A percentile compares a stretch with the other conserved stretches of the same genome.
phyloP scores from a whole-genome alignment of 1,140 invertebrate species.

The Panulirus ornatus region DNA sequence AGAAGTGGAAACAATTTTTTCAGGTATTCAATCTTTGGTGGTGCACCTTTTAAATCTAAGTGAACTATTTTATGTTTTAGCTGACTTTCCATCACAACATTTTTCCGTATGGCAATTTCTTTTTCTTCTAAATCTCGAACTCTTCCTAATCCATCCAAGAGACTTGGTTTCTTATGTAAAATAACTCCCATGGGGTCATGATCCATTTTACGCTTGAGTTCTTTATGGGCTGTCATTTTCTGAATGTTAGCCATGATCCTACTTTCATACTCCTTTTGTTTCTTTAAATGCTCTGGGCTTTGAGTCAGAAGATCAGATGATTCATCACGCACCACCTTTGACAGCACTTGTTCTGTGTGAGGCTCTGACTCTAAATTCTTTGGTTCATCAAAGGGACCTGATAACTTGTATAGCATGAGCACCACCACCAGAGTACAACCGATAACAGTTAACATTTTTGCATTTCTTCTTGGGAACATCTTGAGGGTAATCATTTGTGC shows the following conservation, averaged over 20 bases:
- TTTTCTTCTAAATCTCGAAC: constrained; percentile 44
- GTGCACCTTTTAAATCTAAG: constrained; percentile 80
- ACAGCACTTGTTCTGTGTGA: not conserved
- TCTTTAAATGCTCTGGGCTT: constrained; percentile 59
- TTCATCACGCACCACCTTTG: constrained; percentile 1
- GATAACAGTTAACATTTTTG: constrained; percentile 24
- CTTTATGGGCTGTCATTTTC: constrained; percentile 54
- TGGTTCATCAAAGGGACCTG: not conserved
- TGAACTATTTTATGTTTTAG: constrained; percentile 77
- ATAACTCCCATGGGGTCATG: constrained; percentile 65
- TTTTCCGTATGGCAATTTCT: constrained; percentile 23
- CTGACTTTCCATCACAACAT: constrained; percentile 42
- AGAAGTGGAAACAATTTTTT: constrained; percentile 79
- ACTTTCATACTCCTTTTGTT: constrained; percentile 66
- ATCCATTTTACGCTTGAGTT: constrained; percentile 52
- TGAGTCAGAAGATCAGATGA: constrained; percentile 42
- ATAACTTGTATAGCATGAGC: constrained; percentile 39
- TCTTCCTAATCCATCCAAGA: constrained; percentile 42
- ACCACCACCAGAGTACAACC: not conserved
- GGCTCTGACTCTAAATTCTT: constrained; percentile 15
- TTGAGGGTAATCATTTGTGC: constrained; percentile 23
- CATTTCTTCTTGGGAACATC: constrained; percentile 60
- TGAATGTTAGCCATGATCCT: constrained; percentile 62
- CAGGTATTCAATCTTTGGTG: constrained; percentile 77
- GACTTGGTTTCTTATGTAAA: constrained; percentile 51